phyloP scores from a whole-genome alignment of 64 coral and sea anemone genomes.

The Stylophora pistillata region DNA sequence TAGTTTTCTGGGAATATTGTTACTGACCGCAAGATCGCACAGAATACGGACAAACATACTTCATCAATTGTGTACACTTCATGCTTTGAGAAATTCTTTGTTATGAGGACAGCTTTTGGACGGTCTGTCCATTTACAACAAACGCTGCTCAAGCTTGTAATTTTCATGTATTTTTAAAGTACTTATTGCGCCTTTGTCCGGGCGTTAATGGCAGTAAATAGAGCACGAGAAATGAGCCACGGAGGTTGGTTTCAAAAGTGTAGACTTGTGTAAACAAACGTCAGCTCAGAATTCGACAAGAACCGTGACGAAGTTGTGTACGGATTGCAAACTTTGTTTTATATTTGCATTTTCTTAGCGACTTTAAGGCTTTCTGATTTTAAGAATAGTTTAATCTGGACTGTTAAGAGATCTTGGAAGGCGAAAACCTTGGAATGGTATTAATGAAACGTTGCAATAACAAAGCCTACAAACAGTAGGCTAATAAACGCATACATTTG shows the following conservation, averaged over 20 bases:
- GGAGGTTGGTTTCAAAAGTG: neutral
- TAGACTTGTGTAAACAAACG: slow-evolving; percentile 7
- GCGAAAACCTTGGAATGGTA: neutral
- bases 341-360: neutral
- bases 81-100: slow-evolving; percentile 1
- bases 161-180: neutral
- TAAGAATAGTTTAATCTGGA: neutral
- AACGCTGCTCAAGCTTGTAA: neutral
- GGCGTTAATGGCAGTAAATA: neutral
- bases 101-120: neutral
- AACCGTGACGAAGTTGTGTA: neutral
- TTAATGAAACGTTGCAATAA: neutral
- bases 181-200: neutral
- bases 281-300: neutral
- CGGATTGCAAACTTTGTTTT: neutral
- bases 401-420: no score
- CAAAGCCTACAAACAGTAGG: neutral
- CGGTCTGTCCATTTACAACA: neutral
- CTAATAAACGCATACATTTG: neutral
- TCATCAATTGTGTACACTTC: slow-evolving; percentile 36
- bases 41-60: slow-evolving; percentile 26
- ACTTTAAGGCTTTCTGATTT: neutral
- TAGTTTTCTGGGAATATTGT: slow-evolving; percentile 7
- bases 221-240: neutral
- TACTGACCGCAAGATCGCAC: neutral